Evolutionary conservation across 2,888 invertebrate genomes (phyloP), one percentile per base, ranked within the genome.

Genomic region (Disparrhopalites patrizii): DNA sequence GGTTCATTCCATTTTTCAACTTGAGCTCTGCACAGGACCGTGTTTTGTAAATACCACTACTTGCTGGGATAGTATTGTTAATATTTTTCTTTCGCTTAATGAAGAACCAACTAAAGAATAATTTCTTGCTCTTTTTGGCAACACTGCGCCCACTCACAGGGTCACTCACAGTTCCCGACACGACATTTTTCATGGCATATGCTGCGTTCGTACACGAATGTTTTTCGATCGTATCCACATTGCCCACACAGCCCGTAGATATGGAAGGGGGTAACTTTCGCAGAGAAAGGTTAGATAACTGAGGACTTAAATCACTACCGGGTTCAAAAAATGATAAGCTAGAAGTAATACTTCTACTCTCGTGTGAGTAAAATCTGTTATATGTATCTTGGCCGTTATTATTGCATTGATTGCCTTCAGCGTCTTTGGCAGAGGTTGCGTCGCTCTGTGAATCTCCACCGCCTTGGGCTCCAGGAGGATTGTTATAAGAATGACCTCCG

Each of bases 21-120:
- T 72, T 70, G 40, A 72, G 62, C 58, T 72, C 70, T 15, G 69
- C 66, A 61, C 70, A 72, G 43, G 68, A 68, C 43, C 69, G 62
- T 3, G 72, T 72, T 61, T 72, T 72, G 47, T 72, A 72, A 60
- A 72, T 72, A n/a, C 71, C 69, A 67, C 63, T 67, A 33, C 56
- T 60, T 15, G 64, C 51, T 30, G 64, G 58, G 38, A 62, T 47
- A 2, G 64, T 47, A 47, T 62, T 43, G 20, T 60, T 66, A 15
- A 61, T 55, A 50, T 61, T 55, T 31, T 61, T 65, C 55, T 68
- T 66, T 43, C 60, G 25, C 54, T 55, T 63, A 23, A 67, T 47
- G 57, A 70, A 70, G 33, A 70, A 65, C 70, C 70, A 70, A 38
- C 67, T 68, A 52, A 68, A 70, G 43, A 70, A 67, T 25, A 68